Percentiles rank a stretch among this genome's conserved stretches.
phyloP scores from a whole-genome alignment of 2,113 vertebrate genomes.

The Trachemys scripta region DNA sequence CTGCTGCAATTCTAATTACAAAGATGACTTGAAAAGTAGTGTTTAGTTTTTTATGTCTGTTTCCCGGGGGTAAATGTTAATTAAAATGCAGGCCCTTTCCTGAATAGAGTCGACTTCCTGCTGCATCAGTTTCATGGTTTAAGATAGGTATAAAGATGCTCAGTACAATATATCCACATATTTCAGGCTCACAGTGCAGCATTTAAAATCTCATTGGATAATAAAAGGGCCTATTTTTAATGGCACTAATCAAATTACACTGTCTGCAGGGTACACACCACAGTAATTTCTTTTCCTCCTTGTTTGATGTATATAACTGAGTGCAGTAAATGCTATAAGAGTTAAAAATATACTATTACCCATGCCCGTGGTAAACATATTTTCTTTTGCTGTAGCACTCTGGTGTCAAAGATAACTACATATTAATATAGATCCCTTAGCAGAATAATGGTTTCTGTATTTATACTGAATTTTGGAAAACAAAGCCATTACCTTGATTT shows the following conservation, averaged over 20 bases:
- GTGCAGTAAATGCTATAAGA: background rate
- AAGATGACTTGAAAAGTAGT: background rate
- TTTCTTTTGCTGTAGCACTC: background rate
- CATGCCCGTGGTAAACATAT: background rate
- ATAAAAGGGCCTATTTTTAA: background rate
- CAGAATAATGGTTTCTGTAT: fast-evolving
- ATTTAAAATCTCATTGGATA: background rate
- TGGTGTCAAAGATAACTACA: background rate
- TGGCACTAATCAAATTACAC: background rate
- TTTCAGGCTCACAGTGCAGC: background rate
- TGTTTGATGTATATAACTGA: background rate
- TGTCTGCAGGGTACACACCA: background rate
- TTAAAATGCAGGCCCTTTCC: background rate
- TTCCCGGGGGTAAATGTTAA: background rate
- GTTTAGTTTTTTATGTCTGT: background rate
- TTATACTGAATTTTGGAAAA: fast-evolving
- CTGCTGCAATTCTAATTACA: background rate
- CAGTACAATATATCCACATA: background rate
- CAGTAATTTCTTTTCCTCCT: background rate
- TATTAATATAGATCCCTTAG: background rate
- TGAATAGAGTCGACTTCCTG: background rate
- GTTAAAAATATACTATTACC: background rate
- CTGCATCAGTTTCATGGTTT: background rate
- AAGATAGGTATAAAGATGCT: background rate
- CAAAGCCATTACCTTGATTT: background rate